These are phyloP conservation scores for Nomada flava DNA, from an alignment of 2,888 invertebrate species.

Conservation along the genomic window DNA sequence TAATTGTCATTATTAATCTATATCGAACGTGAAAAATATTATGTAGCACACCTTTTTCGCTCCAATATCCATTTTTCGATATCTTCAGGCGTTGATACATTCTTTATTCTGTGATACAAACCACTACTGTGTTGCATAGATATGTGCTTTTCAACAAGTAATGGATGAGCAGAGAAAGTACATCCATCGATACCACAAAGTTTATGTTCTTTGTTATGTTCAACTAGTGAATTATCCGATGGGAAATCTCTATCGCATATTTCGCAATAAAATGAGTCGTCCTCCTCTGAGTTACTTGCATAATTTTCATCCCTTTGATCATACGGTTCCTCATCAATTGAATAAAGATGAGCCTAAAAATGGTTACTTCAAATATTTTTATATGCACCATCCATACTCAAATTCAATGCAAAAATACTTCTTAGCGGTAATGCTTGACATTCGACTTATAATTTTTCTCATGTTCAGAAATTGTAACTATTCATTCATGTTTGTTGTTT, in stretches of 20 bases:
- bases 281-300: constrained; percentile 63
- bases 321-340: constrained; percentile 69
- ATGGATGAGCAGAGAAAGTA: constrained; percentile 91
- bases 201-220: constrained; percentile 91
- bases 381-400: constrained; percentile 25
- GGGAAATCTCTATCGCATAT: constrained; percentile 92
- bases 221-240: constrained; percentile 86
- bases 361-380: constrained; percentile 69
- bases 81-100: constrained; percentile 91
- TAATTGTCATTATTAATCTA: constrained; percentile 12
- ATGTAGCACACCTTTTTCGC: constrained; percentile 86
- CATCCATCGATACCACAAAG: constrained; percentile 93
- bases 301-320: constrained; percentile 75
- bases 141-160: constrained; percentile 92
- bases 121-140: constrained; percentile 94
- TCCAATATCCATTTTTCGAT: constrained; percentile 94
- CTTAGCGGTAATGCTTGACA: constrained; percentile 6
- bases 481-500: constrained; percentile 17
- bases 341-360: constrained; percentile 78
- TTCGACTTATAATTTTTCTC: constrained; percentile 16
- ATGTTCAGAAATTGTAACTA: constrained; percentile 28
- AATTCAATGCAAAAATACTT: constrained; percentile 37
- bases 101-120: constrained; percentile 91
- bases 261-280: constrained; percentile 87
- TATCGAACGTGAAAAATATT: background rate